Evolutionary conservation across 2,113 vertebrate species (phyloP), one percentile per base, ranked within the genome.

Genomic region (Callipepla californica): DNA sequence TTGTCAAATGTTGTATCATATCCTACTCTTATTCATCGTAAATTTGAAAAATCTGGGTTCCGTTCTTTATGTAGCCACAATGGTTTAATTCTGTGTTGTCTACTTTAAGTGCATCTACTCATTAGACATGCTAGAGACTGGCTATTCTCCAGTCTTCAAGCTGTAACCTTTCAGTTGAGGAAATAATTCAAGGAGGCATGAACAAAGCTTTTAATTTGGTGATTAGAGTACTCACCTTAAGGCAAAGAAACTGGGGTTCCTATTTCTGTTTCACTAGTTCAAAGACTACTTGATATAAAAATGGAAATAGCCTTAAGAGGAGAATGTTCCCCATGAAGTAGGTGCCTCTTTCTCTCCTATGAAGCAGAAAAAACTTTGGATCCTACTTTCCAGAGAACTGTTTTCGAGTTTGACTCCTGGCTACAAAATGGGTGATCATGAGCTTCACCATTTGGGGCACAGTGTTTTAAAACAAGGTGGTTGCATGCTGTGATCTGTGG

Each of bases 281-380:
- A 84, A 93, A 90, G 80, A 44, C 22, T 90, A 45, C 67, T 81
- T 75, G 83, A 88, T n/a, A 28, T 86, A 73, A 86, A 91, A 91
- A 80, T 87, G 85, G 82, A 91, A 94, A 93, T 80, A 67, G 28
- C 85, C 55, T 85, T 87, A 36, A 85, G 79, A 83, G 55, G 76
- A 88, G 47, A 74, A 38, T 26, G 15, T 86, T 83, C 26, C 32
- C 85, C 42, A 20, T 63, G 70, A 90, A 90, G 36, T 12, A 74
- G 16, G 17, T 55, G 16, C 42, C 77, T 85, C 3, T 0, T 62
- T 85, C 36, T 80, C 45, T 74, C 61, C 20, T 72, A 16, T 16
- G n/a, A 79, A 89, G 26, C 28, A 81, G 26, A 47, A 79, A 67
- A 88, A 90, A 18, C 32, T 34, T 11, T 21, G 20, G 19, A 51